These are phyloP conservation scores for Dermatemys mawii DNA, from an alignment of 2,113 vertebrate genomes.

Conservation along the genomic window DNA sequence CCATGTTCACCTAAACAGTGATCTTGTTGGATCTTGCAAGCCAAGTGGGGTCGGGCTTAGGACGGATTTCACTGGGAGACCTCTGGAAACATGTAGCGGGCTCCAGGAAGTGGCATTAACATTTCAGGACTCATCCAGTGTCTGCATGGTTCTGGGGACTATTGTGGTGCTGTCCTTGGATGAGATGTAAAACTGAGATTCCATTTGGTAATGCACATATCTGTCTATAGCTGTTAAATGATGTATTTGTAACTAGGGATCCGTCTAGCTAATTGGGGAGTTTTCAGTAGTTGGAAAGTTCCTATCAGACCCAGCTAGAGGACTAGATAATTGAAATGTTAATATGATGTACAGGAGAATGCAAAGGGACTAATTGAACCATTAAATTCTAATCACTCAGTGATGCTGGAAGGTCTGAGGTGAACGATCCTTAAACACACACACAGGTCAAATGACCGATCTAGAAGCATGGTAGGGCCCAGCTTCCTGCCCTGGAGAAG, in stretches of 20 bases:
- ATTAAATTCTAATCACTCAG: conserved; percentile 31
- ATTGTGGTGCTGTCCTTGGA: not conserved
- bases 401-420: not conserved
- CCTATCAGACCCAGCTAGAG: not conserved
- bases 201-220: not conserved
- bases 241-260: not conserved
- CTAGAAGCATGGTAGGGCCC: conserved; percentile 7
- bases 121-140: not conserved
- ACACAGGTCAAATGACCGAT: conserved; percentile 2
- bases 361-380: conserved; percentile 24
- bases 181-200: not conserved
- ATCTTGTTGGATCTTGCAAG: not conserved
- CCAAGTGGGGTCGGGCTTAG: not conserved
- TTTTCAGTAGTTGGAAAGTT: conserved; percentile 32
- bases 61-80: not conserved
- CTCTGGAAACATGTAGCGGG: not conserved
- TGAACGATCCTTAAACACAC: conserved; percentile 32
- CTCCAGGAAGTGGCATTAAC: not conserved
- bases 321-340: conserved; percentile 25
- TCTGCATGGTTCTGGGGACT: not conserved
- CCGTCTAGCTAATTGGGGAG: not conserved
- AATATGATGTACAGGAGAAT: not conserved
- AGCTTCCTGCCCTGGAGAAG: not conserved
- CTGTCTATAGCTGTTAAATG: not conserved
- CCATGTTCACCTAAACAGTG: not conserved